Evolutionary conservation across 2,888 invertebrate genomes (phyloP), one percentile per base, ranked within the genome.

Genomic region (Vandiemenella viatica): DNA sequence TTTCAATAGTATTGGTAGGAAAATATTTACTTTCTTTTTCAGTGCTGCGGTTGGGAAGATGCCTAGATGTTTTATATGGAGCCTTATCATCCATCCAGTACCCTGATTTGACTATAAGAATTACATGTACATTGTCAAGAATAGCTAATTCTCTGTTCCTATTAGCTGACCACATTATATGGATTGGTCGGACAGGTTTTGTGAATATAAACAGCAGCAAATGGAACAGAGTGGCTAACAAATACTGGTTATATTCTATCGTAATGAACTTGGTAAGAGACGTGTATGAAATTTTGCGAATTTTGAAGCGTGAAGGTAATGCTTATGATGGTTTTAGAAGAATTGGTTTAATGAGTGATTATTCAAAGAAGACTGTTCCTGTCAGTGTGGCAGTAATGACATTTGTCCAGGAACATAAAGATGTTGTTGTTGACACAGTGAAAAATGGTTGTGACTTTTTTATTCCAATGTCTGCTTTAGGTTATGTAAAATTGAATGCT

Each of bases 361-460:
- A 43, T 6, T 15, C 45, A 4, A 22, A 46, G 10, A 51, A 51
- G 18, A n/a, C 38, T 13, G 10, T 49, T 16, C 49, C 50, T 15
- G 43, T 53, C n/a, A 23, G 46, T 22, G 15, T 50, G 13, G 20
- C 41, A 17, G 59, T 58, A 5, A 48, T 63, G 8, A 48, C 56
- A 7, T 59, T 61, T 47, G 49, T 71, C 1, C 61, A 58, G 15
- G 60, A 66, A 40, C 70, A 78, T 59, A 78, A 77, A 59, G 79
- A 81, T 63, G 70, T 92, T 8, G 72, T 84, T 50, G 72, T 90
- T 54, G 92, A 93, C 67, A 81, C 84, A 1, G 61, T 87, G 5
- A 91, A 89, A 49, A 92, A 93, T 70, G 67, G 76, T 7, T 88
- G 88, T 68, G 92, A 93, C 66, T 65, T 92, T 49, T 83, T 89